Evolutionary conservation across 2,113 vertebrate species (phyloP).

Genomic region (Sorex araneus): DNA sequence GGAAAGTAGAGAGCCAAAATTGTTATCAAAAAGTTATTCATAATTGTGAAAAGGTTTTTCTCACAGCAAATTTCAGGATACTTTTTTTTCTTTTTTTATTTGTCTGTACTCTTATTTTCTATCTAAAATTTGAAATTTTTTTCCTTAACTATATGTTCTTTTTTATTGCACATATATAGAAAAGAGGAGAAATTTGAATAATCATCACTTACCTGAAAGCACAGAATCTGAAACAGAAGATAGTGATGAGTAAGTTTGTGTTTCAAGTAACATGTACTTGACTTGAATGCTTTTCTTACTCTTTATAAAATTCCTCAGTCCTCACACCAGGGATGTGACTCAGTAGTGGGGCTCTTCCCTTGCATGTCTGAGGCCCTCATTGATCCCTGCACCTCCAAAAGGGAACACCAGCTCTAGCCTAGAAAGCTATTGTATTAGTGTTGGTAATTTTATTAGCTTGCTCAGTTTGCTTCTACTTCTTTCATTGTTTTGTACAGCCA

Average conservation of each 20-base stretch:
- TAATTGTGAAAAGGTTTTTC: conserved; percentile 18
- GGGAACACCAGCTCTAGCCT: no score
- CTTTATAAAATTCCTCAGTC: conserved; percentile 1
- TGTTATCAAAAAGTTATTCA: neutral
- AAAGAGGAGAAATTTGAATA: neutral
- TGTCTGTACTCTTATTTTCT: conserved; percentile 32
- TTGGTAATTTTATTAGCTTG: conserved; percentile 8
- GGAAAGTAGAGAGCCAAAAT: conserved; percentile 3
- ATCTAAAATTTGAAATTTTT: conserved; percentile 58
- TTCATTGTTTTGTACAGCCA: conserved; percentile 31
- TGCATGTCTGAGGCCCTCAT: no score
- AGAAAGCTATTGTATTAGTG: neutral
- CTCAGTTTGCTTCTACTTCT: conserved; percentile 30
- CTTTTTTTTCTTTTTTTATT: conserved; percentile 40
- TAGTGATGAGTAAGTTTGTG: conserved; percentile 82
- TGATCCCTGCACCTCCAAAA: no score
- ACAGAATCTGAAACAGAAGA: conserved; percentile 82
- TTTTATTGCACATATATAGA: conserved; percentile 67
- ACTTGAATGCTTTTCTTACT: conserved; percentile 16
- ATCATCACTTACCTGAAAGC: conserved; percentile 71
- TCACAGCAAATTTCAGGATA: neutral
- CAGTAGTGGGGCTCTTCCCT: no score
- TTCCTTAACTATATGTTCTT: conserved; percentile 40
- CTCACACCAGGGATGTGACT: neutral
- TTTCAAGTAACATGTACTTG: conserved; percentile 30